A percentile compares a stretch with the other conserved stretches of the same genome.
These are phyloP conservation scores for Macrocentrus cingulum DNA, from an alignment of 1,140 invertebrate genomes.

Conservation along the genomic window DNA sequence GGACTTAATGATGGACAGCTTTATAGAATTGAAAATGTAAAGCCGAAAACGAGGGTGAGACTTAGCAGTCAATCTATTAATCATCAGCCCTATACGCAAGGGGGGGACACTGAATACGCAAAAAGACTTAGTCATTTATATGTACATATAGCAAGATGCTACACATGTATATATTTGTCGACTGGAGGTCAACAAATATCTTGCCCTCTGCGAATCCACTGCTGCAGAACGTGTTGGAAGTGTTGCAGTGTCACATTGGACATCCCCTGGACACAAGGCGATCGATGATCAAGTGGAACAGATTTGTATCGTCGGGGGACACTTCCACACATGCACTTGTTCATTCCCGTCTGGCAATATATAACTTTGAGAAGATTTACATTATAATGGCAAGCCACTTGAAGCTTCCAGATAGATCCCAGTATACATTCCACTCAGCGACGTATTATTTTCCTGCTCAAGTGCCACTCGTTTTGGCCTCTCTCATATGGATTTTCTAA, in stretches of 20 bases:
- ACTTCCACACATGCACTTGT: conserved; percentile 27
- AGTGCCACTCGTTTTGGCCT: conserved; percentile 2
- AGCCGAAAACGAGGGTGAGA: too few relatives aligned
- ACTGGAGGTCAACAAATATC: too few relatives aligned
- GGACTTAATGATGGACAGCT: too few relatives aligned
- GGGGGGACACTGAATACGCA: too few relatives aligned
- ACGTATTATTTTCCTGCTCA: conserved; percentile 1
- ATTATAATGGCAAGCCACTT: conserved; percentile 29
- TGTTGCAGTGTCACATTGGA: not conserved
- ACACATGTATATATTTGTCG: too few relatives aligned
- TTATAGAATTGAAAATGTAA: too few relatives aligned
- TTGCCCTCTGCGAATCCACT: too few relatives aligned
- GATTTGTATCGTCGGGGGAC: conserved; percentile 32
- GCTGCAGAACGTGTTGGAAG: too few relatives aligned
- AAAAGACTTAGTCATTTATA: too few relatives aligned
- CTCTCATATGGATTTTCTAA: not conserved
- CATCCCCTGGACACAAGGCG: conserved; percentile 5
- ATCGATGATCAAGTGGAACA: conserved; percentile 34
- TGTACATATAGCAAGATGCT: too few relatives aligned
- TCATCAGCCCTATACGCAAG: too few relatives aligned
- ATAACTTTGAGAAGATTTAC: conserved; percentile 32
- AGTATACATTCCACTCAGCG: not conserved
- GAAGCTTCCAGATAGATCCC: conserved; percentile 24
- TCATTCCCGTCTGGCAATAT: conserved; percentile 26
- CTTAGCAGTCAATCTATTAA: too few relatives aligned